These are phyloP conservation scores for Zoroaster sp. DNA, from an alignment of 53 echinoderm and acorn worm species.

Conservation along the genomic window DNA sequence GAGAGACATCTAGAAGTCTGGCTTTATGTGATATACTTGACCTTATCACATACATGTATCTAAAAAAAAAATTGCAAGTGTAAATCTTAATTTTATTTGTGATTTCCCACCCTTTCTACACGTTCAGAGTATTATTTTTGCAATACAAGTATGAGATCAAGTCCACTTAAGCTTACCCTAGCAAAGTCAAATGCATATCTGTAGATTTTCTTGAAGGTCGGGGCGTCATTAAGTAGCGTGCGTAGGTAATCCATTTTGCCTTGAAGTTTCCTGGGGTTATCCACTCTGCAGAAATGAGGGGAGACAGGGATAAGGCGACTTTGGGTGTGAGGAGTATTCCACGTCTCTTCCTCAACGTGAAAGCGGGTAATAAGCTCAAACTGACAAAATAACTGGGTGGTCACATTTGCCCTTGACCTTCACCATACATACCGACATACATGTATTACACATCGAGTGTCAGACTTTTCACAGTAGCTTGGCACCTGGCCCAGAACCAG, in stretches of 20 bases:
- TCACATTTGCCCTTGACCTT: background rate
- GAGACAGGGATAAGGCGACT: constrained; percentile 1
- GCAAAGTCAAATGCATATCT: constrained; percentile 99
- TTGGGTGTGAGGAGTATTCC: background rate
- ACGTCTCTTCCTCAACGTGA: background rate
- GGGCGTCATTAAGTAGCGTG: constrained; percentile 81
- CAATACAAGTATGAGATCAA: too few relatives aligned
- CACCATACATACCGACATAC: too few relatives aligned
- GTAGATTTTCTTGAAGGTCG: constrained; percentile 95
- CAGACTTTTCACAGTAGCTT: too few relatives aligned
- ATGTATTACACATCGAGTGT: too few relatives aligned
- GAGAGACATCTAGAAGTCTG: background rate
- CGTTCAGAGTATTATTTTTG: too few relatives aligned
- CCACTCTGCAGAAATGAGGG: constrained; percentile 72
- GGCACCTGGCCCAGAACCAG: too few relatives aligned
- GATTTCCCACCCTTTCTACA: too few relatives aligned
- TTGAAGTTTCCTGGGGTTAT: constrained; percentile 77
- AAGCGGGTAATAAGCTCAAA: background rate
- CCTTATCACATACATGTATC: too few relatives aligned
- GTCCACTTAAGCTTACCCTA: constrained; percentile 79
- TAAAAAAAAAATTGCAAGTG: too few relatives aligned
- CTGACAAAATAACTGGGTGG: background rate
- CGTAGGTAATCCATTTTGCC: constrained; percentile 81
- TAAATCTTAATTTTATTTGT: too few relatives aligned
- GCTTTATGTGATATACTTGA: too few relatives aligned